Base-by-base conservation (phyloP, 2,888 invertebrate species). In the Junonia oenone region DNA sequence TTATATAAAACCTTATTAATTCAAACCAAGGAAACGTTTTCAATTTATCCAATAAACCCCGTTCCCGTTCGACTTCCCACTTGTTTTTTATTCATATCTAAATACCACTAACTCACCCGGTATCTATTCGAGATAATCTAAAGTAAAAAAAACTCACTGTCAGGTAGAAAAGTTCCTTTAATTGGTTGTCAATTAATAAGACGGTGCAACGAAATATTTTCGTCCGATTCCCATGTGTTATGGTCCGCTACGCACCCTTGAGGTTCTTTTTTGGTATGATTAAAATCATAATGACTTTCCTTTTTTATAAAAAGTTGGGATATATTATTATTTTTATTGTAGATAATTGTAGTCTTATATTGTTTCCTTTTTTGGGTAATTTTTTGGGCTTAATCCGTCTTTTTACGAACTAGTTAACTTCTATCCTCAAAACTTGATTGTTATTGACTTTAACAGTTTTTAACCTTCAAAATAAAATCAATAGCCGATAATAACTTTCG, bases 241-340 rank as follows among this genome's bases (percentile, higher is more conserved):
- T 62, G 65, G 57, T 65, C 56, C 57, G 58, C 59, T 64, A 59
- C 60, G 59, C 65, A 66, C 64, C 64, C 65, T 59, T 58, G 37
- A 49, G 19, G 13, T 45, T 51, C 56, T 53, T 55, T 55, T 26
- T 6, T 38, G 33, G 15, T 45, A 35, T 14, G 14, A 38, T 9
- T 37, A 13, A n/a, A 22, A 40, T 19, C 17, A 37, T 48, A 19
- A 46, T 27, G 26, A 45, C 9, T 14, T 33, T 45, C 6, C 9
- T 17, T 33, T 45, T 45, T 14, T n/a, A 19, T 15, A 38, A 22
- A 13, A 5, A n/a, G 26, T 11, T 22, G 13, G 8, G 27, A 46
- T 33, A 45, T n/a, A 11, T 5, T 31, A 15, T 17, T 27, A 43
- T 22, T 52, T 35, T 22, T 29, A 19, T 45, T 26, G 6, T 2